Base-by-base conservation (phyloP, 2,888 invertebrate genomes). In the Neoascia interrupta region DNA sequence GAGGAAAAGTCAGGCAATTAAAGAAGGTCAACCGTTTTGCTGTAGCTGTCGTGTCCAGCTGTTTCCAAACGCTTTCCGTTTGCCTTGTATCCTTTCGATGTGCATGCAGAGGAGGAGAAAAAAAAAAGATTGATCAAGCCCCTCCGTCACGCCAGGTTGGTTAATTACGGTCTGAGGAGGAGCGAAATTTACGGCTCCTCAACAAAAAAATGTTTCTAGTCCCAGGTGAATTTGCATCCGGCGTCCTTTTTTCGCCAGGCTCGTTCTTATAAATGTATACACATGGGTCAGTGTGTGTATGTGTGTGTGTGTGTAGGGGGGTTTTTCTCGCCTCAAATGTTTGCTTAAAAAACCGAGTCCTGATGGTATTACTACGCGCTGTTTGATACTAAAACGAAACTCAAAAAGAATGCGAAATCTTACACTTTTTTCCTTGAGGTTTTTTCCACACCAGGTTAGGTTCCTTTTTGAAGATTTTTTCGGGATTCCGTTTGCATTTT, bases 361-460 rank as follows among this genome's bases (percentile, higher is more conserved):
- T 45, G 26, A 21, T 26, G 64, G 11, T 43, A 23, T 56, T 36
- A n/a, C n/a, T n/a, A 53, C 47, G 53, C 60, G 61, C 45, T 49
- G 43, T 28, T 37, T 39, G 69, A 43, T 56, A 36, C 51, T 43
- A 34, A 53, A 64, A 54, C 60, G 47, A 47, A 60, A 70, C 76
- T 70, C 76, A 76, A 72, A 72, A 39, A 39, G 64, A 76, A 76
- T 76, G 64, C 41, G 54, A 72, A 72, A 70, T 76, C 64, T 60
- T 58, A 37, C 43, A 58, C n/a, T n/a, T n/a, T n/a, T n/a, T n/a
- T n/a, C n/a, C 58, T 69, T 56, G 34, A 19, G 36, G 8, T 47
- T 36, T 43, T 36, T 41, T 13, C 11, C 11, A 3, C 28, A 43
- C 1, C 37, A 1, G 26, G 8, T 21, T 10, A 5, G 39, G 21